phyloP scores from a whole-genome alignment of 2,888 invertebrate species.

The Amblyjoppa proteus region DNA sequence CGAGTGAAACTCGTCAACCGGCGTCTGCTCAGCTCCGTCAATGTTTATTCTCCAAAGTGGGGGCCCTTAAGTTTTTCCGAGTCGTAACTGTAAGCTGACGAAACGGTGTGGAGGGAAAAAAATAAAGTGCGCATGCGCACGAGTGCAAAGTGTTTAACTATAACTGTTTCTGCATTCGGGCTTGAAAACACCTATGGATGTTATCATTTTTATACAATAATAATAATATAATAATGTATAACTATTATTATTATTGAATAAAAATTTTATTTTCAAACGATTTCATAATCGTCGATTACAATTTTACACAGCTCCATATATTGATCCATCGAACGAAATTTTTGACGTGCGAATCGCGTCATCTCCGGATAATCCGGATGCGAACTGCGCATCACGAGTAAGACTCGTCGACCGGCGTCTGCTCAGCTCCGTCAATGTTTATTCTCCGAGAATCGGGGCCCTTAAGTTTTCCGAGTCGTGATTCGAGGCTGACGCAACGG shows the following conservation, averaged over 20 bases:
- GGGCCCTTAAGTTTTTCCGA: not conserved
- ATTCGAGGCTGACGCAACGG: conserved; percentile 1
- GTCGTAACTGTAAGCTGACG: conserved; percentile 5
- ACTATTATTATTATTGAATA: too few relatives aligned
- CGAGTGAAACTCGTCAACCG: not conserved
- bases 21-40: not conserved
- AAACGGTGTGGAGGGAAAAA: not conserved
- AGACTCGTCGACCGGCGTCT: not conserved
- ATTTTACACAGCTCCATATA: too few relatives aligned
- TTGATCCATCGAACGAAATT: too few relatives aligned
- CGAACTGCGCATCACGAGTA: not conserved
- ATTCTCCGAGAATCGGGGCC: conserved; percentile 5
- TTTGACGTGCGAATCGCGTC: too few relatives aligned
- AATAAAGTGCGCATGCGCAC: not conserved
- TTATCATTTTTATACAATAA: too few relatives aligned
- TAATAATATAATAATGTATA: too few relatives aligned
- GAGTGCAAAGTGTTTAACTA: not conserved
- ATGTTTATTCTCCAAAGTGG: conserved; percentile 33
- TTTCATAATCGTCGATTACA: too few relatives aligned
- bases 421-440: conserved; percentile 21
- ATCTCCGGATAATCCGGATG: too few relatives aligned
- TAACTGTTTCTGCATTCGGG: not conserved
- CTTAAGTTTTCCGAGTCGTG: conserved; percentile 8
- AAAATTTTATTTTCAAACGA: too few relatives aligned
- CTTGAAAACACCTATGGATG: conserved; percentile 30